These are phyloP conservation scores for Ascaphus truei DNA, from an alignment of 2,113 vertebrate genomes.

Conservation along the genomic window DNA sequence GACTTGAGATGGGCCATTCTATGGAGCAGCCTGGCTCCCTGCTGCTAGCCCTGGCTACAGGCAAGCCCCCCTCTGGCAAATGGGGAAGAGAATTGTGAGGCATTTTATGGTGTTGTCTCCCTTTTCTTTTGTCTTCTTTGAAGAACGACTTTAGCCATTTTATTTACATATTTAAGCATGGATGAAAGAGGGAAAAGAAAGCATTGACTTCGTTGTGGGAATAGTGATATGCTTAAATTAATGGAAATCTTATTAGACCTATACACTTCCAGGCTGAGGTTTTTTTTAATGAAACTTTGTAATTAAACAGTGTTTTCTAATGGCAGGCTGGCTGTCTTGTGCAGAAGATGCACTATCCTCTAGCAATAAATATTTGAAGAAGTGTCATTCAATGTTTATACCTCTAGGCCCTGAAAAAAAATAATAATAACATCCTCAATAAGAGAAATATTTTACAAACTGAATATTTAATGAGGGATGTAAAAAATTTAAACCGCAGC, in stretches of 20 bases:
- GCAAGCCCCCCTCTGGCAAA: conserved; percentile 91
- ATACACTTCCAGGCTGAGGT: conserved; percentile 70
- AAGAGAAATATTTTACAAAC: conserved; percentile 36
- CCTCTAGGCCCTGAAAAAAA: conserved; percentile 42
- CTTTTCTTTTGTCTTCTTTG: conserved; percentile 99
- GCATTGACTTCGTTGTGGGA: conserved; percentile 78
- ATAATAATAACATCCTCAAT: conserved; percentile 30
- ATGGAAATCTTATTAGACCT: conserved; percentile 78
- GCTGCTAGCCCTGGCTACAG: conserved; percentile 87
- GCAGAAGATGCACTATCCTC: conserved; percentile 37
- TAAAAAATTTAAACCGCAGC: conserved; percentile 38
- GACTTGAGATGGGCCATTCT: conserved; percentile 88
- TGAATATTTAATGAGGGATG: conserved; percentile 39
- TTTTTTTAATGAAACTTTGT: conserved; percentile 67
- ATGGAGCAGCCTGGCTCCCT: conserved; percentile 79
- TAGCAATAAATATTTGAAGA: conserved; percentile 40
- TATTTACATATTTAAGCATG: conserved; percentile 99
- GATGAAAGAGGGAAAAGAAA: conserved; percentile 92
- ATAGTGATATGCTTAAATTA: conserved; percentile 90
- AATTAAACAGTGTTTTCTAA: conserved; percentile 69
- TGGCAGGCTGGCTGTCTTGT: conserved; percentile 44
- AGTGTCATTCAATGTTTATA: conserved; percentile 15
- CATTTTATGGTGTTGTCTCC: conserved; percentile 98
- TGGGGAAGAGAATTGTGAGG: conserved; percentile 97
- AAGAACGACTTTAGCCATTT: conserved; percentile 99